phyloP scores from a whole-genome alignment of 2,797 vertebrate species.

The Mastacembelus armatus region DNA sequence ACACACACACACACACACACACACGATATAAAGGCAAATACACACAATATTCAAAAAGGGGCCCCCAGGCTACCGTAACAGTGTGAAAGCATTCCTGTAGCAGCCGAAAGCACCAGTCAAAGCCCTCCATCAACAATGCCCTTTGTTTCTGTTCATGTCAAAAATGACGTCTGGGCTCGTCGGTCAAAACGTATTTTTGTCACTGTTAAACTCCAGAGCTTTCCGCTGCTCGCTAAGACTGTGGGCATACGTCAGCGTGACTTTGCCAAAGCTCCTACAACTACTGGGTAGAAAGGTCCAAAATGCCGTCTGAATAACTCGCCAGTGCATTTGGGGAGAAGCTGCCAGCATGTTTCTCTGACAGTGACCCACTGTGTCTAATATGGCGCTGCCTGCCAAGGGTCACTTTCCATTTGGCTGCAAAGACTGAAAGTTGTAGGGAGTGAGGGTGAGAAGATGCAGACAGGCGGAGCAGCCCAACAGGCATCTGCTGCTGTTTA shows the following conservation, averaged over 20 bases:
- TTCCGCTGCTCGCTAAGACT: slow-evolving; percentile 20
- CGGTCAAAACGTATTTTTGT: slow-evolving; percentile 57
- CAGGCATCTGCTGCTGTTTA: slow-evolving; percentile 61
- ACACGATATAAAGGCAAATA: slow-evolving; percentile 35
- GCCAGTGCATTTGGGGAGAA: slow-evolving; percentile 46
- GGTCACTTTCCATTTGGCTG: slow-evolving; percentile 79
- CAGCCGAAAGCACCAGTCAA: slow-evolving; percentile 47
- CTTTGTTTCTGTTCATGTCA: slow-evolving; percentile 68
- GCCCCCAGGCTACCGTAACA: slow-evolving; percentile 58
- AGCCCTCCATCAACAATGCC: slow-evolving; percentile 62
- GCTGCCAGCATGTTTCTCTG: slow-evolving; percentile 64
- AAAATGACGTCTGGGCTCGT: slow-evolving; percentile 37
- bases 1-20: slow-evolving; percentile 62
- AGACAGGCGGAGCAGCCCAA: slow-evolving; percentile 30
- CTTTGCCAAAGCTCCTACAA: slow-evolving; percentile 53
- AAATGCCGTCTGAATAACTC: slow-evolving; percentile 43
- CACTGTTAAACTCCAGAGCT: slow-evolving; percentile 30
- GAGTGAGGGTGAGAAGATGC: slow-evolving; percentile 42
- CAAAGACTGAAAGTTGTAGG: slow-evolving; percentile 42
- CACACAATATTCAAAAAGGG: slow-evolving; percentile 31
- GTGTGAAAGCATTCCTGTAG: slow-evolving; percentile 54
- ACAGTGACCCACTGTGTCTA: slow-evolving; percentile 78
- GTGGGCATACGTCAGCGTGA: slow-evolving; percentile 37
- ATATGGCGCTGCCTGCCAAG: slow-evolving; percentile 62
- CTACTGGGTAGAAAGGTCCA: slow-evolving; percentile 47